Evolutionary conservation across 1,140 invertebrate species (phyloP).

Genomic region (Linepithema humile): DNA sequence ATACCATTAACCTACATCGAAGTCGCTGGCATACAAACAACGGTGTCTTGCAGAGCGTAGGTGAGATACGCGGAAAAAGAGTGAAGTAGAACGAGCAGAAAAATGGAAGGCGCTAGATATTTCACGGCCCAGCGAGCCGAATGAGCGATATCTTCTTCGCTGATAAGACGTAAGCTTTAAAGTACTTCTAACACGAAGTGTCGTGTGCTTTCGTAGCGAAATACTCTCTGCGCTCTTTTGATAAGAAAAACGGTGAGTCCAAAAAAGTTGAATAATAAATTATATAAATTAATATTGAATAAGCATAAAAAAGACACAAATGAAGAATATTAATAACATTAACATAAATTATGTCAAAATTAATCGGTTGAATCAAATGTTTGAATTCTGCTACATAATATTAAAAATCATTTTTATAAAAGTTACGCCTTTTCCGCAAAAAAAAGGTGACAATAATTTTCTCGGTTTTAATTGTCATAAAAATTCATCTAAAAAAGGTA

Average conservation of each 20-base stretch:
- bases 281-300: background rate
- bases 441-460: background rate
- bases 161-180: background rate
- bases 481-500: background rate
- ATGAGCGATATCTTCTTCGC: background rate
- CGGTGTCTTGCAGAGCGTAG: background rate
- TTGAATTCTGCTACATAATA: conserved; percentile 18
- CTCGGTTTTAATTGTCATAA: conserved; percentile 4
- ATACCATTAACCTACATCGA: conserved; percentile 44
- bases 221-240: background rate
- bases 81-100: background rate
- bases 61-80: background rate
- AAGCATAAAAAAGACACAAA: background rate
- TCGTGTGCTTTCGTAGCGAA: background rate
- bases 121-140: background rate
- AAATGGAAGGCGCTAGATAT: background rate
- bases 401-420: conserved; percentile 26
- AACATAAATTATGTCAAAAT: background rate
- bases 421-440: background rate
- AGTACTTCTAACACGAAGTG: background rate
- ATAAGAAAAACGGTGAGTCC: background rate
- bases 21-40: background rate
- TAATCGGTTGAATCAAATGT: background rate
- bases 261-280: background rate
- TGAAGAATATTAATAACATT: background rate